phyloP scores from a whole-genome alignment of 2,113 vertebrate genomes.

The sheep (Ovis aries) region DNA sequence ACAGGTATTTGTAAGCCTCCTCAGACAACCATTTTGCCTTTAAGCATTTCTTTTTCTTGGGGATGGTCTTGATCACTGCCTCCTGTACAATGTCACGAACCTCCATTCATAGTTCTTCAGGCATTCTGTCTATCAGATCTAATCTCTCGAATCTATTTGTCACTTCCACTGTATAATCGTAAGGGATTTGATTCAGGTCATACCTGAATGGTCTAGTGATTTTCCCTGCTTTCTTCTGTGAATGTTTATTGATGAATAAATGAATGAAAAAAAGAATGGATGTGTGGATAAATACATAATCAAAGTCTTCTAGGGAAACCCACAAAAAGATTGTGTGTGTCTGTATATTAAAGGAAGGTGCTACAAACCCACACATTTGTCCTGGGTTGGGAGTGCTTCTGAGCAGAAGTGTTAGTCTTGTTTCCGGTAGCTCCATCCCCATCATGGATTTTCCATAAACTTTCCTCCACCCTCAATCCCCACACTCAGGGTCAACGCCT shows the following conservation, averaged over 20 bases:
- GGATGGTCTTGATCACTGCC: neutral
- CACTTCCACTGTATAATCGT: neutral
- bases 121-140: neutral
- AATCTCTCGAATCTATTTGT: neutral
- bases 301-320: neutral
- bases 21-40: neutral
- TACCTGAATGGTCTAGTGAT: neutral
- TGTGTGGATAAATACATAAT: neutral
- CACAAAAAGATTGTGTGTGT: neutral
- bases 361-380: neutral
- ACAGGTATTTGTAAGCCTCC: neutral
- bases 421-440: neutral
- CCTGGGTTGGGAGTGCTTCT: neutral
- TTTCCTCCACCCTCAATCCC: fast-evolving
- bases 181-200: neutral
- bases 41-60: neutral
- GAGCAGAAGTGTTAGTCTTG: neutral
- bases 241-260: neutral
- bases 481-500: neutral
- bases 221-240: neutral
- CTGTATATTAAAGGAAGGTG: neutral
- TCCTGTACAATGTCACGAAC: neutral
- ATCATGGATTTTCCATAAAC: neutral
- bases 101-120: neutral
- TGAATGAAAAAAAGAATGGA: neutral